Base-by-base conservation (phyloP, 2,797 vertebrate genomes). In the Mustela erminea region DNA sequence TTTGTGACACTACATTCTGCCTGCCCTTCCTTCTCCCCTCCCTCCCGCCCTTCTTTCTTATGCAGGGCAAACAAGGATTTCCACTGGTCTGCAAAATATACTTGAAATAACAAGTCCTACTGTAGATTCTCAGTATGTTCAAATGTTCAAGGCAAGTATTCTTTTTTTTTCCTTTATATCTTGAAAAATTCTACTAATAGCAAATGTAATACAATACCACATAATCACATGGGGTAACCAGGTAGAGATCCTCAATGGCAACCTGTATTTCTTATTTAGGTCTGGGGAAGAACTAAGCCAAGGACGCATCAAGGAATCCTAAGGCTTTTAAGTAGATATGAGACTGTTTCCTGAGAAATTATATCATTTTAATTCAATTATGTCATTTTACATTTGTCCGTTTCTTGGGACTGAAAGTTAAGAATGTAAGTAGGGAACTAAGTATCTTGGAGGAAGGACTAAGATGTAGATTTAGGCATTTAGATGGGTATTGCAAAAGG, bases 91-190 rank as follows among this genome's bases (percentile, higher is more conserved):
- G n/a, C 18, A 96, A 91, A 89, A 72, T 52, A 72, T 23, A 43
- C 14, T 95, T 54, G 25, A 93, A 87, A 85, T 84, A 80, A n/a
- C 49, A 94, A 88, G 21, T 74, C 78, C 85, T 49, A 29, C n/a
- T 74, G 10, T 68, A 58, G 38, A 75, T 43, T 85, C 64, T 95
- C 86, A 54, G 21, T 66, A 77, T 78, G 29, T 91, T 93, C 38
- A 92, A 83, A 78, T 32, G 20, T 64, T 75, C 32, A 66, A 92
- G 25, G 35, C 66, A 86, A 87, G 20, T 46, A 29, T 32, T 60
- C 38, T 35, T 68, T 62, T 32, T 66, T 64, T 72, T 52, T 81
- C 56, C 56, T 46, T 92, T 75, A 81, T 32, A 80, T 27, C 62
- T 85, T 80, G 49, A 83, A 84, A 80, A 92, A 49, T 10, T 80